phyloP scores from a whole-genome alignment of 2,113 vertebrate genomes.

The Genyomyrus donnyi region DNA sequence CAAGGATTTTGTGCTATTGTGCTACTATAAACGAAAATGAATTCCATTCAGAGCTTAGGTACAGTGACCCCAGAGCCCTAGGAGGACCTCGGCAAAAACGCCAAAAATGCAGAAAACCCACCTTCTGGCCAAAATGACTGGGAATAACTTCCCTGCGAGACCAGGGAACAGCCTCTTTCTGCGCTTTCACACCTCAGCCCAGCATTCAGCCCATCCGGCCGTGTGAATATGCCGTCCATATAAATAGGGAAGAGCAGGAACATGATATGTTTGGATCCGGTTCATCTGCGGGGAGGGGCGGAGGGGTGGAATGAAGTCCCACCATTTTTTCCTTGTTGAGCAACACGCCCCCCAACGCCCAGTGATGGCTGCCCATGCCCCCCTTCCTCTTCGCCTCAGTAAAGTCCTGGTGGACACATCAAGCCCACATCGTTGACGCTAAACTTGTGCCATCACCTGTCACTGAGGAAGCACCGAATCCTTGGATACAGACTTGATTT shows the following conservation, averaged over 20 bases:
- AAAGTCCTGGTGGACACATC: conserved; percentile 45
- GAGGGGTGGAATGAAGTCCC: conserved; percentile 46
- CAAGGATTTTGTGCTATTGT: not conserved
- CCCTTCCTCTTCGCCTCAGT: not conserved
- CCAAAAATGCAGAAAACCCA: conserved; percentile 23
- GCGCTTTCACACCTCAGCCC: conserved; percentile 42
- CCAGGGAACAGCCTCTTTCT: conserved; percentile 41
- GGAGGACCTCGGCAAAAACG: not conserved
- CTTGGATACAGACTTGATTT: conserved; percentile 56
- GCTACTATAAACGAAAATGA: not conserved
- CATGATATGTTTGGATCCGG: conserved; percentile 55
- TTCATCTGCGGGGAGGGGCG: conserved; percentile 31
- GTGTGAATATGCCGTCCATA: conserved; percentile 59
- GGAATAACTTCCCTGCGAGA: conserved; percentile 43
- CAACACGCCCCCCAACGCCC: conserved; percentile 33
- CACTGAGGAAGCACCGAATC: conserved; percentile 30
- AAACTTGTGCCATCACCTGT: conserved; percentile 35
- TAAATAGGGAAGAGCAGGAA: conserved; percentile 63
- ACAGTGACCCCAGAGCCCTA: not conserved
- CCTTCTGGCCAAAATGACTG: conserved; percentile 4
- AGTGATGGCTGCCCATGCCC: conserved; percentile 45
- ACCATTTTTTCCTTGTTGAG: conserved; percentile 37
- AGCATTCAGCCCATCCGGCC: conserved; percentile 53
- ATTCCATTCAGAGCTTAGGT: not conserved
- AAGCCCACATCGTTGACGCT: conserved; percentile 41